Percentiles rank a stretch among this genome's conserved stretches.
phyloP scores from a whole-genome alignment of 2,797 vertebrate species.

The Hypotaenidia philippensis region DNA sequence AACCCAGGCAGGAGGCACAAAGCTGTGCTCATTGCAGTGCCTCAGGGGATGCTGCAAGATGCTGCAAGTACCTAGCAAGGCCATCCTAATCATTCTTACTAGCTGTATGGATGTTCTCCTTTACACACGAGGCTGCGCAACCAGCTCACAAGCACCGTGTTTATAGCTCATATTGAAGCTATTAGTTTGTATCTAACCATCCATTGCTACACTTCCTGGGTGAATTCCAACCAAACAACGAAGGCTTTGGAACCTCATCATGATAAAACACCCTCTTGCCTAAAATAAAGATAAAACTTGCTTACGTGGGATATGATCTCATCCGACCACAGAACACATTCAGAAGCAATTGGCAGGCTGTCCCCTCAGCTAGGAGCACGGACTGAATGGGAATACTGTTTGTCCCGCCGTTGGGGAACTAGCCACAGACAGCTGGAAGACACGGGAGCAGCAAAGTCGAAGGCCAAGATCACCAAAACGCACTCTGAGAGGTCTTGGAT shows the following conservation, averaged over 20 bases:
- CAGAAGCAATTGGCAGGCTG: conserved; percentile 13
- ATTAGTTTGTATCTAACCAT: conserved; percentile 39
- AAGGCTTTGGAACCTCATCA: neutral
- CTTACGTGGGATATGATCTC: conserved; percentile 41
- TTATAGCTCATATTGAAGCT: conserved; percentile 33
- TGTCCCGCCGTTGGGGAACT: conserved; percentile 14
- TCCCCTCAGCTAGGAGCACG: neutral
- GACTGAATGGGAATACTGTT: neutral
- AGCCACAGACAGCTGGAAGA: conserved; percentile 21
- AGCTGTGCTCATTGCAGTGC: neutral
- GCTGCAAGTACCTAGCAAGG: neutral
- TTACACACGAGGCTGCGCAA: neutral
- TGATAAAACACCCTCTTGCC: conserved; percentile 28
- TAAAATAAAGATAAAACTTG: conserved; percentile 52
- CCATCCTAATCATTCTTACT: neutral
- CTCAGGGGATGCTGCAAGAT: neutral
- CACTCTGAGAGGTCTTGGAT: neutral
- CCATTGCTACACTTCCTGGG: conserved; percentile 49
- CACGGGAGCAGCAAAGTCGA: neutral
- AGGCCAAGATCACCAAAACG: neutral
- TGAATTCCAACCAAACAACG: conserved; percentile 22
- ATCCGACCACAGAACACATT: neutral
- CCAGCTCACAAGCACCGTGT: neutral
- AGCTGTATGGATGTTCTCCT: neutral
- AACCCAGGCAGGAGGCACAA: neutral